Conservation (phyloP, 2,888 invertebrate species). For the Chymomyza caudatula region DNA sequence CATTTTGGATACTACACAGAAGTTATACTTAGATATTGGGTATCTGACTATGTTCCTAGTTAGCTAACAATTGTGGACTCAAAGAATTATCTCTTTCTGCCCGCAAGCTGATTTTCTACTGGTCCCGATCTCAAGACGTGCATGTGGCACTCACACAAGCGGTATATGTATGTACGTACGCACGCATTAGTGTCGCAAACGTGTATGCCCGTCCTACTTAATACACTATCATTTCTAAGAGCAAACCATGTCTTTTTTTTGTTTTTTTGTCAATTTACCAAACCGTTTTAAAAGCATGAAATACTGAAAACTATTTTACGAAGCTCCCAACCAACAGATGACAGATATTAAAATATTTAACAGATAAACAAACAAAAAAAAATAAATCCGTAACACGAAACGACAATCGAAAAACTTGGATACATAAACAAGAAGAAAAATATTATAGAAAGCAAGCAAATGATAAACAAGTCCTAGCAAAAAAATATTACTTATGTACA, state of each 20-base stretch:
- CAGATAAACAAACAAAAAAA: constrained; percentile 14
- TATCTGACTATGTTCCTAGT: not conserved
- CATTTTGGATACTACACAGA: not conserved
- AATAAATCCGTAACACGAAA: constrained; percentile 43
- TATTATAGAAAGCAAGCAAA: not conserved
- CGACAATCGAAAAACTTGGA: constrained; percentile 44
- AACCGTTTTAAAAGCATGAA: not conserved
- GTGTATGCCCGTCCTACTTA: not conserved
- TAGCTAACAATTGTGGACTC: not conserved
- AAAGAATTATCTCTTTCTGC: not conserved
- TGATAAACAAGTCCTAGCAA: not conserved
- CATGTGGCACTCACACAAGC: not conserved
- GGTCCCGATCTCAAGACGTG: no score
- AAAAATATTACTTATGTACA: not conserved
- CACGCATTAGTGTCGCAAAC: not conserved
- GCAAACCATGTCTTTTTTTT: not conserved
- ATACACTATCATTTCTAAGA: not conserved
- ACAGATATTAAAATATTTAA: constrained; percentile 24
- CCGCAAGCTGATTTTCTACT: not conserved
- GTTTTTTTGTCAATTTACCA: not conserved
- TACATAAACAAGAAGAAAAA: constrained; percentile 1
- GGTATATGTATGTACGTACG: not conserved
- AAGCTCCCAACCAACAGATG: constrained; percentile 14
- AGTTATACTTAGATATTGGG: not conserved
- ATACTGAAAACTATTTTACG: not conserved